These are phyloP conservation scores for Vipera latastei DNA, from an alignment of 2,797 vertebrate species.

Conservation along the genomic window DNA sequence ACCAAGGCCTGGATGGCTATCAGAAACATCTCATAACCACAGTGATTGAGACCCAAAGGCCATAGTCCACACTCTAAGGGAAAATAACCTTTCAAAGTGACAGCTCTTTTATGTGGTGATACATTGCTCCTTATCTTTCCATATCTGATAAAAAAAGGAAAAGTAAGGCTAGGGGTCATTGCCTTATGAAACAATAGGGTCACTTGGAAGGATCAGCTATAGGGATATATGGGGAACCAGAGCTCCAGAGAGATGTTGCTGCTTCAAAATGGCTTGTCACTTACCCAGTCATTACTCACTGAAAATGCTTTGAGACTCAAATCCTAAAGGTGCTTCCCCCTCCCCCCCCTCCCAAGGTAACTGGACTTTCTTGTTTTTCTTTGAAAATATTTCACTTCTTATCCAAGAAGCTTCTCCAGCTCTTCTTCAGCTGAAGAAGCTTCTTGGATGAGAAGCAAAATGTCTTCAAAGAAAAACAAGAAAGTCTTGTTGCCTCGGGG, in stretches of 20 bases:
- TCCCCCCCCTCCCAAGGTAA: too few relatives aligned
- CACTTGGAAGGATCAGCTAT: neutral
- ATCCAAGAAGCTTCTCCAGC: too few relatives aligned
- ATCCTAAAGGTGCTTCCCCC: too few relatives aligned
- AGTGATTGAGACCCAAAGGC: neutral
- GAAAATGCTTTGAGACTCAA: neutral
- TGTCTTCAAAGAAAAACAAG: too few relatives aligned
- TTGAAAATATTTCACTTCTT: too few relatives aligned
- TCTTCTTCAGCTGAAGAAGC: too few relatives aligned
- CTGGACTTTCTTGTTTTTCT: too few relatives aligned
- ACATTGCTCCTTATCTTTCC: neutral
- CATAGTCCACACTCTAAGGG: neutral
- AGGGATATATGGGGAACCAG: neutral
- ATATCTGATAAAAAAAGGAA: neutral
- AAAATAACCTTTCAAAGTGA: neutral
- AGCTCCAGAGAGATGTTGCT: neutral
- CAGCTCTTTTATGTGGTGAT: neutral
- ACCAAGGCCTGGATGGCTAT: neutral
- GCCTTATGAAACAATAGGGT: neutral
- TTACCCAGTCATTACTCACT: neutral
- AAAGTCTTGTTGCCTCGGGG: too few relatives aligned
- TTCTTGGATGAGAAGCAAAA: too few relatives aligned
- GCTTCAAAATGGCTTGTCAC: neutral
- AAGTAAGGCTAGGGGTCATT: neutral
- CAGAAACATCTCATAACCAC: neutral